Base-by-base conservation (phyloP, 2,888 invertebrate genomes). In the Nymphalis urticae region DNA sequence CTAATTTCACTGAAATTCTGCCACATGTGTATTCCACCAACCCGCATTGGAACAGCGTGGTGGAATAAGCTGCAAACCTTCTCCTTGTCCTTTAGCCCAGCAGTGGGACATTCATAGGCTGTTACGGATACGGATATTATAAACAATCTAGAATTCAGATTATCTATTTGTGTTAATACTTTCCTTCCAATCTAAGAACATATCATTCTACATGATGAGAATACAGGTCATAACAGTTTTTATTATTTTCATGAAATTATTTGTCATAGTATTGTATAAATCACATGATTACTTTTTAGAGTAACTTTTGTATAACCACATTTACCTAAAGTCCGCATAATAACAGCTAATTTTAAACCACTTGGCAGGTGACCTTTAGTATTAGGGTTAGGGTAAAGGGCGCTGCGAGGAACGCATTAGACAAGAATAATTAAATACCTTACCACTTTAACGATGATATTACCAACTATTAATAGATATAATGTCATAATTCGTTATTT, bases 391-490 rank as follows among this genome's bases (percentile, higher is more conserved):
- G 68, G 59, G 64, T 48, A 68, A 69, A 62, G 64, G 56, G 51
- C 47, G 10, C 24, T 27, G 48, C 66, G 48, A 62, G 58, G 54
- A 58, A 62, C 65, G 47, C 65, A 53, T 69, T 62, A 61, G 62
- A 47, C 65, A n/a, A 19, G 62, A 61, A 61, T 69, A 62, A 65
- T 69, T 62, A 69, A 62, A 62, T 62, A 58, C 42, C 58, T 58
- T 27, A 58, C 36, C 58, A 42, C 58, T 42, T 58, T 58, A 58
- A 58, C 58, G 58, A 58, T 42, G 42, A 58, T 58, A 42, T 58
- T 58, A 42, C 58, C 58, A 42, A 13, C 3, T 42, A 42, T 13
- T 42, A 13, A 42, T 13, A 10, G 42, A 42, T 4, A 42, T 42
- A 42, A 42, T 13, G 42, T 4, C 42, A 42, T 42, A 13, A 10